These are phyloP conservation scores for Theocolax elegans DNA, from an alignment of 1,140 invertebrate genomes.

Conservation along the genomic window DNA sequence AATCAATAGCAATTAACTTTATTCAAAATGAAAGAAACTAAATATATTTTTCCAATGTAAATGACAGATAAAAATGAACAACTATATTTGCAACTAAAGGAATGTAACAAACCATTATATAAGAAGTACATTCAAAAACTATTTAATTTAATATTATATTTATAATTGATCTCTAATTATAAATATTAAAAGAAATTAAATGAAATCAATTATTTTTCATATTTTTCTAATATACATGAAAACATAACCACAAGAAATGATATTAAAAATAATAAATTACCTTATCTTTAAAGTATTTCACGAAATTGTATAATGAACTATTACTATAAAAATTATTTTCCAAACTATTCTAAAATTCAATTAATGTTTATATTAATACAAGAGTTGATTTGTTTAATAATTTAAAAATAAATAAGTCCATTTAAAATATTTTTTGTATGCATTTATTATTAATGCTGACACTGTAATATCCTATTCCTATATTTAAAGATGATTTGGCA, in stretches of 20 bases:
- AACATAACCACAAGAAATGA: neutral
- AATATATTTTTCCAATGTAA: slow-evolving; percentile 25
- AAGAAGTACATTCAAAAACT: slow-evolving; percentile 19
- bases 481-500: slow-evolving; percentile 30
- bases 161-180: slow-evolving; percentile 1
- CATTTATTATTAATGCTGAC: slow-evolving; percentile 10
- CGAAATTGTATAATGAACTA: neutral
- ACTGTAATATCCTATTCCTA: slow-evolving; percentile 10
- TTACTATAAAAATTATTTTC: neutral
- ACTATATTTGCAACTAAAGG: neutral
- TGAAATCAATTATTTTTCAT: neutral
- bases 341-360: too few relatives aligned
- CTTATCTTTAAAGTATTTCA: slow-evolving; percentile 1
- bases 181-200: neutral
- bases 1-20: slow-evolving; percentile 20
- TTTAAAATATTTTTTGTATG: neutral
- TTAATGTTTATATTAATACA: too few relatives aligned
- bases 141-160: slow-evolving; percentile 8
- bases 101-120: neutral
- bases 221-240: slow-evolving; percentile 16
- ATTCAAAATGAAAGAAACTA: slow-evolving; percentile 10
- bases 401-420: too few relatives aligned
- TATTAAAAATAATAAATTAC: neutral
- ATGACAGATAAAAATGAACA: neutral
- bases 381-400: too few relatives aligned